Percentiles rank a stretch among this genome's conserved stretches.
These are phyloP conservation scores for Paradoxurus hermaphroditus DNA, from an alignment of 2,113 vertebrate species.

Conservation along the genomic window DNA sequence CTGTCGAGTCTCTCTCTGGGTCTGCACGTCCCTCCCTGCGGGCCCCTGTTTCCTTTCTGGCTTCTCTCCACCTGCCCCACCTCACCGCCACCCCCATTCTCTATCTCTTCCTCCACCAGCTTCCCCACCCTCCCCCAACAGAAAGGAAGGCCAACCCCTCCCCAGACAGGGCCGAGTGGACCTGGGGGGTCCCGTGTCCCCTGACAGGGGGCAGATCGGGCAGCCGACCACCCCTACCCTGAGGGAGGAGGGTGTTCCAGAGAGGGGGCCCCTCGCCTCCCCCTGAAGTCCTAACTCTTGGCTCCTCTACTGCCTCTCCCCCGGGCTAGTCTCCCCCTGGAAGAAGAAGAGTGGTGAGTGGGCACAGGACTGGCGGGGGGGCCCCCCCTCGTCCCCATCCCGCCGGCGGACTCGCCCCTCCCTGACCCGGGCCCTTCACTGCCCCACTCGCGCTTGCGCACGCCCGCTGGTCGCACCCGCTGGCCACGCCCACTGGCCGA, in stretches of 20 bases:
- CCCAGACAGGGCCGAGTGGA: neutral
- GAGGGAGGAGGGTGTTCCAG: slow-evolving; percentile 63
- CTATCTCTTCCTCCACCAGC: neutral
- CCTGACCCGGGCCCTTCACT: slow-evolving; percentile 24
- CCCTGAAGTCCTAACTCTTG: slow-evolving; percentile 77
- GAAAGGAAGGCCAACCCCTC: slow-evolving; percentile 15
- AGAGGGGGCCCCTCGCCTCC: slow-evolving; percentile 53
- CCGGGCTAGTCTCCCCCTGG: slow-evolving; percentile 90
- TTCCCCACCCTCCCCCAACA: neutral
- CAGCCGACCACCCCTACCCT: neutral
- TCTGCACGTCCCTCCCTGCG: neutral
- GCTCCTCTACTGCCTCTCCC: slow-evolving; percentile 79
- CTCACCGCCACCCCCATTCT: neutral
- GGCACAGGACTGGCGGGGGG: slow-evolving; percentile 75
- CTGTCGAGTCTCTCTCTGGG: slow-evolving; percentile 7
- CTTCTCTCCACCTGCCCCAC: neutral
- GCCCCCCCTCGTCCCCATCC: slow-evolving; percentile 33
- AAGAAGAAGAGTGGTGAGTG: slow-evolving; percentile 94
- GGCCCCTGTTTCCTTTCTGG: neutral
- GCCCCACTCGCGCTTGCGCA: slow-evolving; percentile 42
- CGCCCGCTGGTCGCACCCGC: neutral
- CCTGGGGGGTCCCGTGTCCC: neutral
- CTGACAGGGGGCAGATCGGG: neutral
- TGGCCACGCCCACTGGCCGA: neutral
- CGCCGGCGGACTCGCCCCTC: slow-evolving; percentile 15